Evolutionary conservation across 2,888 invertebrate species (phyloP), one percentile per base, ranked within the genome.

Genomic region (Caenorhabditis sulstoni): DNA sequence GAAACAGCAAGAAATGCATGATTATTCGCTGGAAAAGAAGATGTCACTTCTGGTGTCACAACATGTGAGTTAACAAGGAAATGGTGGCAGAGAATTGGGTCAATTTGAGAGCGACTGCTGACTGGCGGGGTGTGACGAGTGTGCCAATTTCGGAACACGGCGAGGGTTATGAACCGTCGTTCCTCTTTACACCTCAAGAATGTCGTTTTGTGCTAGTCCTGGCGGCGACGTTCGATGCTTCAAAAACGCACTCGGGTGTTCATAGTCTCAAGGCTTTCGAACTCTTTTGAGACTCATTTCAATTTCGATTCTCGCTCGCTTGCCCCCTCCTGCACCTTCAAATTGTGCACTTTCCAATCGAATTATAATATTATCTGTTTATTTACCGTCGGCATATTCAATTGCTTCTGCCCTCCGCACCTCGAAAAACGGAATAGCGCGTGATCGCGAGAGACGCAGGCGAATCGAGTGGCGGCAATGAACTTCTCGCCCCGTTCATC

Each of bases 1-100:
- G 45, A 86, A 88, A 55, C 80, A 85, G 50, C 70, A 79, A 35
- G 86, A 86, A 66, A 81, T 89, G 75, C 71, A 74, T 22, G 78
- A 76, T 16, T 88, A 87, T 49, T 77, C 86, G 11, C 62, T 77
- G 18, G 87, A 87, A 62, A 87, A 87, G 82, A 88, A 88, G 53
- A 83, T 86, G 70, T 75, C 85, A 16, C 80, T 88, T 71, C 59
- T 88, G 57, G 67, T 73, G 16, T 79, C 81, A 37, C 79, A 84
- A 59, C 65, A 79, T 74, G 84, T 84, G 49, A 74, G 82, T 81
- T 61, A 14, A n/a, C n/a, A n/a, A n/a, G n/a, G n/a, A n/a, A n/a
- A 16, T 4, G n/a, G n/a, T n/a, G 35, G 39, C n/a, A n/a, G n/a
- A n/a, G 55, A 68, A 68, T 68, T 68, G 45, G 67, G 67, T 68